Percentiles rank a stretch among this genome's conserved stretches.
Conservation (phyloP, 2,797 vertebrate species). For the Pristis pectinata region DNA sequence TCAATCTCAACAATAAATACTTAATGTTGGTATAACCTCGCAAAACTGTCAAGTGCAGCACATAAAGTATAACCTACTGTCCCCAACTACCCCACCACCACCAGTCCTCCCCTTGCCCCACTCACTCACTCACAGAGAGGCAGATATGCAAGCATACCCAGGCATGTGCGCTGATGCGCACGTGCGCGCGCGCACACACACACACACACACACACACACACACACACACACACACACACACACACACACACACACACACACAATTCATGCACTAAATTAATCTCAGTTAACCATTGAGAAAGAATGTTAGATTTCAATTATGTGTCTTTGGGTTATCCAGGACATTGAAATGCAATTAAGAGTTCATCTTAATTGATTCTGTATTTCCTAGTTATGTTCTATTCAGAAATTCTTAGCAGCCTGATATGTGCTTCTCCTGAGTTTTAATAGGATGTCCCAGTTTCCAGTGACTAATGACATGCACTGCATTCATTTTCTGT, state of each 20-base stretch:
- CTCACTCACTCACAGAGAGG: too few species aligned
- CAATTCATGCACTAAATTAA: too few species aligned
- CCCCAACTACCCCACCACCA: too few species aligned
- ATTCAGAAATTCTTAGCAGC: background rate
- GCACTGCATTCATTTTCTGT: background rate
- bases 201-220: too few species aligned
- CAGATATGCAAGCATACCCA: too few species aligned
- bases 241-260: too few species aligned
- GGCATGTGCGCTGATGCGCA: too few species aligned
- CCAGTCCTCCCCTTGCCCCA: too few species aligned
- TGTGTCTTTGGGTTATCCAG: background rate
- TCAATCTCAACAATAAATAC: background rate
- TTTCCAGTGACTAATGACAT: background rate
- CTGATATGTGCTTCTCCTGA: background rate
- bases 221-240: too few species aligned
- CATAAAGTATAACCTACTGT: background rate
- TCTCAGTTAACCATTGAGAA: too few species aligned
- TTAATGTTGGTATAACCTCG: background rate
- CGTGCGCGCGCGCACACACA: too few species aligned
- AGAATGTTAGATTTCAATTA: background rate
- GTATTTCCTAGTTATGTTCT: background rate
- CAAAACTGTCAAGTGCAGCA: background rate
- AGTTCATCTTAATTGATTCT: background rate
- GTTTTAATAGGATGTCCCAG: background rate
- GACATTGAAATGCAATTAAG: background rate